A percentile compares a stretch with the other conserved stretches of the same genome.
These are phyloP conservation scores for Apodemus agrarius DNA, from an alignment of 2,797 vertebrate genomes.

Conservation along the genomic window DNA sequence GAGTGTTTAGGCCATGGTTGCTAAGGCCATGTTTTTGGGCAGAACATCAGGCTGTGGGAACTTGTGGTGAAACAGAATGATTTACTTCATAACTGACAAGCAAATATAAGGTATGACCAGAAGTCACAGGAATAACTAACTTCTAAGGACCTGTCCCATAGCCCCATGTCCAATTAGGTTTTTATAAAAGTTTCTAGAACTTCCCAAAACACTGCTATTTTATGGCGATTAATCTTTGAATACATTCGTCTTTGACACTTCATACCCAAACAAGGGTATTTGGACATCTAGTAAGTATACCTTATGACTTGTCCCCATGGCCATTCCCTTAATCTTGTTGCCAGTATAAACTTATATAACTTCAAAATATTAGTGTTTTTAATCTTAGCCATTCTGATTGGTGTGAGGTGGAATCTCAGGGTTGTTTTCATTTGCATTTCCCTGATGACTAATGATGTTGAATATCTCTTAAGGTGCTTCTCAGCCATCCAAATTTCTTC, in stretches of 20 bases:
- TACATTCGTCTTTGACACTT: neutral
- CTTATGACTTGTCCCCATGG: neutral
- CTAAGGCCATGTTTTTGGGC: neutral
- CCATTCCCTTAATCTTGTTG: neutral
- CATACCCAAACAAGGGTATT: neutral
- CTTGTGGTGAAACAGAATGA: neutral
- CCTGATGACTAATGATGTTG: too few species aligned
- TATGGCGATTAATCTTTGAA: neutral
- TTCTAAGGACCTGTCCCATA: neutral
- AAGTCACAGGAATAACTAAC: neutral
- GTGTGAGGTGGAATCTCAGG: too few species aligned
- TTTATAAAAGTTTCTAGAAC: neutral
- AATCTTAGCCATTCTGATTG: too few species aligned
- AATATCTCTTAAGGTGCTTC: too few species aligned
- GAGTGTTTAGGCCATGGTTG: neutral
- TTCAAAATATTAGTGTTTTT: constrained; percentile 7
- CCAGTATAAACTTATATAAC: neutral
- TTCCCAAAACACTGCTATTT: neutral
- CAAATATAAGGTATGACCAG: neutral
- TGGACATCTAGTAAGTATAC: neutral
- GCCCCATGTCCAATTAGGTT: neutral
- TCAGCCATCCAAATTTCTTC: too few species aligned
- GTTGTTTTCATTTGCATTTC: too few species aligned
- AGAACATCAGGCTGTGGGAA: neutral
- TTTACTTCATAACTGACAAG: neutral